Evolutionary conservation across 2,888 invertebrate genomes (phyloP), one percentile per base, ranked within the genome.

Genomic region (Orthosia cruda): DNA sequence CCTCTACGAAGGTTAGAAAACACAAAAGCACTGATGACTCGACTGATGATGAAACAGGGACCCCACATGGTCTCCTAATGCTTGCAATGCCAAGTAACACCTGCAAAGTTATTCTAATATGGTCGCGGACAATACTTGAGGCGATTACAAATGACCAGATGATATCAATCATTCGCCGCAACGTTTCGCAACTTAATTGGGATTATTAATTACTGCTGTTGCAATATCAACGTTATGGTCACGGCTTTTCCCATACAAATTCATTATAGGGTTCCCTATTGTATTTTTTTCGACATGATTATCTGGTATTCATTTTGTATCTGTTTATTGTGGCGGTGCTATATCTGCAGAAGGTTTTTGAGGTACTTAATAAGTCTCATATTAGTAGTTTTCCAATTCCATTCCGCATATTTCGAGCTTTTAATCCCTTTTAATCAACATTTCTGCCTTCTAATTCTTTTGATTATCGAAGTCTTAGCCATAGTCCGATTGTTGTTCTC

Each of bases 141-240:
- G 26, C 58, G 88, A 77, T 77, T 89, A 84, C 82, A 76, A 86
- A 88, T 77, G 77, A 83, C 71, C 78, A 71, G 73, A 71, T 82
- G 81, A 79, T 85, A 88, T 87, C 89, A 81, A 88, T 89, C 84
- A 82, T 83, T 78, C 81, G 47, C 71, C 70, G 62, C 79, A 67
- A 57, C 71, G 81, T 89, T 88, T 90, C 85, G 87, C 88, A 90
- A 90, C 68, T 83, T 85, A 87, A 87, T 91, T 86, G 87, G 81
- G 75, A 82, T 87, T 83, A 77, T 84, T 85, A 83, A 84, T 89
- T 86, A 82, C 80, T 84, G 73, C 63, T 78, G 71, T 87, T 89
- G 87, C 87, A 85, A 86, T 85, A 85, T n/a, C 64, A 54, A 83
- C 68, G 61, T 26, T 80, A 86, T 70, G 72, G 80, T 79, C 83